These are phyloP conservation scores for Mohoua ochrocephala DNA, from an alignment of 2,113 vertebrate species.

Conservation along the genomic window DNA sequence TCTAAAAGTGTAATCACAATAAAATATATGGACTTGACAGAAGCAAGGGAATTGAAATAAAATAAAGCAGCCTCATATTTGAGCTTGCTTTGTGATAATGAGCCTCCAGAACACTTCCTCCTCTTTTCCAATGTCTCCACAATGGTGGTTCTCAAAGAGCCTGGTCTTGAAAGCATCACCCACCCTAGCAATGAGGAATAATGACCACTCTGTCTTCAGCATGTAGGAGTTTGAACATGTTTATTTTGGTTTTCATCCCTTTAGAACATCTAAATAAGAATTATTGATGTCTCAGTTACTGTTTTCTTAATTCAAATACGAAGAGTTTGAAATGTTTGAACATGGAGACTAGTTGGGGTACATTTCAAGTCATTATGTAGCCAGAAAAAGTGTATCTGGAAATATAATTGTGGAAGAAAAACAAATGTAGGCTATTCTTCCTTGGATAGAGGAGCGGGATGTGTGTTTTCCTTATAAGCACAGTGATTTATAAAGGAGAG, in stretches of 20 bases:
- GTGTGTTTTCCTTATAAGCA: background rate
- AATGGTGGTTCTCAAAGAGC: background rate
- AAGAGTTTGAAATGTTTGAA: background rate
- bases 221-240: background rate
- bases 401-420: constrained; percentile 12
- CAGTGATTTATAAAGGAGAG: background rate
- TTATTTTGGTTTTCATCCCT: background rate
- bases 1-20: background rate
- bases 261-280: background rate
- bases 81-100: background rate
- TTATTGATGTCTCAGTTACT: background rate
- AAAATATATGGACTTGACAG: background rate
- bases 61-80: background rate
- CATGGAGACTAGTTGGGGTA: background rate
- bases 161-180: background rate
- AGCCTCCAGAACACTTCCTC: background rate
- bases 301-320: background rate
- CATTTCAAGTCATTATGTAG: background rate
- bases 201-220: background rate
- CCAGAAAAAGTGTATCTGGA: background rate
- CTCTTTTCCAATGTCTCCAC: background rate
- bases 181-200: rapidly evolving
- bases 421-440: background rate
- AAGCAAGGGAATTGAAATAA: background rate
- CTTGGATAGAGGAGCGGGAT: background rate